Conservation (phyloP, 2,888 invertebrate genomes). For the Metallyticus violacea region DNA sequence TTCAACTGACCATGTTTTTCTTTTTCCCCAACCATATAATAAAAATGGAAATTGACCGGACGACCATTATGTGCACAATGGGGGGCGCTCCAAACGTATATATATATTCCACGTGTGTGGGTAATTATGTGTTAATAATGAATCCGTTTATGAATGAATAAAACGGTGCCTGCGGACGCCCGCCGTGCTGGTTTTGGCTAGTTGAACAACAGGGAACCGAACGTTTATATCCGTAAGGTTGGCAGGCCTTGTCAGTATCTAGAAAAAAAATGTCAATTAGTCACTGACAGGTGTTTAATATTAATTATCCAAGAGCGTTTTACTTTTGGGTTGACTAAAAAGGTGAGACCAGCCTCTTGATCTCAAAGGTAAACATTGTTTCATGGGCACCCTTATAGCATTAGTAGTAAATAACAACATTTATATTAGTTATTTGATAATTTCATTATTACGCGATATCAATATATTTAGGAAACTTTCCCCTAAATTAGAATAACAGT, state of each 20-base stretch:
- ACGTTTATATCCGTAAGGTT: background rate
- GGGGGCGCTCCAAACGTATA: background rate
- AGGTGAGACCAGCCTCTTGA: no score
- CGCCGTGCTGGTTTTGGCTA: background rate
- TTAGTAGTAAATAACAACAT: no score
- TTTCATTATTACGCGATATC: no score
- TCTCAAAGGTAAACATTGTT: no score
- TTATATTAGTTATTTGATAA: no score
- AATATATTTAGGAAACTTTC: no score
- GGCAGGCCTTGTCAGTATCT: background rate
- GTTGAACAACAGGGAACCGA: background rate
- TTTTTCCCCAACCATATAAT: background rate
- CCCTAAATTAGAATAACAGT: no score
- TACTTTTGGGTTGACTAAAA: no score
- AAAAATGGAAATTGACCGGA: background rate
- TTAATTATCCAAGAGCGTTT: no score
- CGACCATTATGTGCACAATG: background rate
- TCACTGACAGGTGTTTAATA: background rate
- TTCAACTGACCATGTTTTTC: background rate
- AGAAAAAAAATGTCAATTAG: background rate
- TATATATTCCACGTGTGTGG: background rate
- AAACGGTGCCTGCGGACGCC: background rate
- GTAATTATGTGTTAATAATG: background rate
- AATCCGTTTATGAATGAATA: background rate
- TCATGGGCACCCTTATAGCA: no score